A percentile compares a stretch with the other conserved stretches of the same genome.
These are phyloP conservation scores for Elephas maximus DNA, from an alignment of 2,113 vertebrate genomes.

Conservation along the genomic window DNA sequence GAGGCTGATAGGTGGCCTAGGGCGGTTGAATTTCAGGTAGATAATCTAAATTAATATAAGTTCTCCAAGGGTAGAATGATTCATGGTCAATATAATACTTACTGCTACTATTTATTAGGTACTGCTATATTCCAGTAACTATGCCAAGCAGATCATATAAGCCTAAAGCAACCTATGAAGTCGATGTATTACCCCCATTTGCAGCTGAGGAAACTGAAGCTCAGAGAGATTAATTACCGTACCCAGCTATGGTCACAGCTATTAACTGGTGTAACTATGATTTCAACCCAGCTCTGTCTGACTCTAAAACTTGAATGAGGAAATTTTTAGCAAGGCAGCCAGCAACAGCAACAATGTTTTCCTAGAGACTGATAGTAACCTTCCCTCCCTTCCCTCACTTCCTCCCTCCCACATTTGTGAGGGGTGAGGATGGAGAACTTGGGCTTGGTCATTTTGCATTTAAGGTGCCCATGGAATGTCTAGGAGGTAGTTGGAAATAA, in stretches of 20 bases:
- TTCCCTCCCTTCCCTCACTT: background rate
- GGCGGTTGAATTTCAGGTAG: background rate
- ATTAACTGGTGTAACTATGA: background rate
- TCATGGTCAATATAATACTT: background rate
- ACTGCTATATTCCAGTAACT: background rate
- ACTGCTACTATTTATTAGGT: background rate
- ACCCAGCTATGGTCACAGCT: background rate
- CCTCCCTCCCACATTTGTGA: background rate
- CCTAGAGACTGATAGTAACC: background rate
- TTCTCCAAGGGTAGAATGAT: background rate
- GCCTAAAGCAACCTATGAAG: background rate
- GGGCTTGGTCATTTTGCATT: background rate
- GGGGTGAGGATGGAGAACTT: background rate
- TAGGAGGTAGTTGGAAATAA: background rate
- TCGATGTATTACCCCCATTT: background rate
- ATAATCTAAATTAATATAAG: background rate
- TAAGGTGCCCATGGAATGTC: background rate
- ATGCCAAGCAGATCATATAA: background rate
- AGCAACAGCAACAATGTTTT: background rate
- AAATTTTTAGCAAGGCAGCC: background rate
- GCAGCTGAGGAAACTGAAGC: background rate
- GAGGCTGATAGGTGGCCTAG: background rate
- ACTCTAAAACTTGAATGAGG: background rate
- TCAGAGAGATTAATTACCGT: background rate
- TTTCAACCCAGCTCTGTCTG: background rate